phyloP scores from a whole-genome alignment of 2,888 invertebrate species.

The Octonoba sinensis region DNA sequence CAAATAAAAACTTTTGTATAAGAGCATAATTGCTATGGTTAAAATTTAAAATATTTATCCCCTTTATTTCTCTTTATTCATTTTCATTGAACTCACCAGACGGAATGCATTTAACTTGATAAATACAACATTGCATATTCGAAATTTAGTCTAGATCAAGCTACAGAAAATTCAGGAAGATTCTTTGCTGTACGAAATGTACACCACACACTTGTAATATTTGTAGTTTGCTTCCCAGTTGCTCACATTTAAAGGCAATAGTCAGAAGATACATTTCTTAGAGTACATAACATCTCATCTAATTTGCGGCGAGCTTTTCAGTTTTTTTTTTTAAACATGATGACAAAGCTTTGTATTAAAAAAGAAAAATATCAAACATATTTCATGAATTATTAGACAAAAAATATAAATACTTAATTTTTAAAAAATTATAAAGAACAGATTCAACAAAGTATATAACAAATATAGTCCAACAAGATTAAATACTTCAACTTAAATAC shows the following conservation, averaged over 20 bases:
- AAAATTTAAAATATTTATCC: background rate
- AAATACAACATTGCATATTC: slow-evolving; percentile 62
- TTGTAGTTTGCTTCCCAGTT: slow-evolving; percentile 19
- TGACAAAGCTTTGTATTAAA: slow-evolving; percentile 36
- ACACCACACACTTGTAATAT: slow-evolving; percentile 2
- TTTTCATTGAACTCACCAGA: slow-evolving; percentile 50
- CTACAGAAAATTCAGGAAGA: slow-evolving; percentile 49
- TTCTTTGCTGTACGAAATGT: background rate
- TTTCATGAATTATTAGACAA: no score
- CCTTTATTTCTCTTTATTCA: background rate
- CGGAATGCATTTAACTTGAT: slow-evolving; percentile 62
- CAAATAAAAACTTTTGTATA: background rate
- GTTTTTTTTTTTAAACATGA: slow-evolving; percentile 22
- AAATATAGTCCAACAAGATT: slow-evolving; percentile 60
- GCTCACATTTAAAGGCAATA: slow-evolving; percentile 51
- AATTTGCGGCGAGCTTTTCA: slow-evolving; percentile 51
- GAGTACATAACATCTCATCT: slow-evolving; percentile 50
- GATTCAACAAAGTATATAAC: slow-evolving; percentile 55
- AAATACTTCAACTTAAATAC: slow-evolving; percentile 51
- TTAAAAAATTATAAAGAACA: slow-evolving; percentile 60
- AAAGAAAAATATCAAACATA: slow-evolving; percentile 12
- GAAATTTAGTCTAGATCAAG: slow-evolving; percentile 48
- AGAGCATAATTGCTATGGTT: background rate
- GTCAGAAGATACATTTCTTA: slow-evolving; percentile 59
- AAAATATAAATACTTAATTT: slow-evolving; percentile 29